A percentile compares a stretch with the other conserved stretches of the same genome.
Evolutionary conservation across 1,140 invertebrate species (phyloP).

Genomic region (Hetaerina americana): DNA sequence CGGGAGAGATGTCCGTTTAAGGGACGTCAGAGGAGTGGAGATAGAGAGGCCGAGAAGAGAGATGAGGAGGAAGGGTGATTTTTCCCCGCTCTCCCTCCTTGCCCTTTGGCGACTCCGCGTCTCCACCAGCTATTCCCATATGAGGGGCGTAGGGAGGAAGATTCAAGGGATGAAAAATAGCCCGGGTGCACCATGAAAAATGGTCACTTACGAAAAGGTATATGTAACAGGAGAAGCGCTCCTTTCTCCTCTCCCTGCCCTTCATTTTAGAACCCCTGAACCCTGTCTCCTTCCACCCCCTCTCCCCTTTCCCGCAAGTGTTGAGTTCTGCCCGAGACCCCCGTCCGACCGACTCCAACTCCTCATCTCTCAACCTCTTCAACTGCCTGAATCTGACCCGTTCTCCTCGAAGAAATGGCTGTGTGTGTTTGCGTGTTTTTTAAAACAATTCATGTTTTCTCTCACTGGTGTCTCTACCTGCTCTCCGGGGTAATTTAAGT

Average conservation of each 20-base stretch:
- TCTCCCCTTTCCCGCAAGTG: not conserved
- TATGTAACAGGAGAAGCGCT: too few species aligned
- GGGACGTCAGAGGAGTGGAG: not conserved
- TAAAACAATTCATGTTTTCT: too few species aligned
- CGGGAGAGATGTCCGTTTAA: not conserved
- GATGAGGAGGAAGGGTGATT: not conserved
- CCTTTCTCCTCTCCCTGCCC: too few species aligned
- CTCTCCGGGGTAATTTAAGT: too few species aligned
- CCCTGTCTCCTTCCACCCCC: not conserved
- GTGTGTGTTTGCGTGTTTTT: too few species aligned
- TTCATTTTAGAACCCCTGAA: too few species aligned
- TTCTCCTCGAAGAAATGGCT: too few species aligned
- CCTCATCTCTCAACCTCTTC: too few species aligned
- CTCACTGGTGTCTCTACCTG: too few species aligned
- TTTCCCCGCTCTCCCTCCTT: not conserved
- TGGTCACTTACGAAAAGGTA: not conserved
- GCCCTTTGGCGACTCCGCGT: not conserved
- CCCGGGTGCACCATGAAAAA: not conserved
- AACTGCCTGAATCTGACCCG: not conserved
- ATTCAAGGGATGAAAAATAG: not conserved
- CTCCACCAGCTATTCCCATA: too few species aligned
- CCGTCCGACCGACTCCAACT: not conserved
- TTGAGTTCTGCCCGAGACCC: not conserved
- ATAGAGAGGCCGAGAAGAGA: not conserved
- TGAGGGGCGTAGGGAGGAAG: too few species aligned